A percentile compares a stretch with the other conserved stretches of the same genome.
phyloP scores from a whole-genome alignment of 2,888 invertebrate genomes.

The Hypselothyrea guttata region DNA sequence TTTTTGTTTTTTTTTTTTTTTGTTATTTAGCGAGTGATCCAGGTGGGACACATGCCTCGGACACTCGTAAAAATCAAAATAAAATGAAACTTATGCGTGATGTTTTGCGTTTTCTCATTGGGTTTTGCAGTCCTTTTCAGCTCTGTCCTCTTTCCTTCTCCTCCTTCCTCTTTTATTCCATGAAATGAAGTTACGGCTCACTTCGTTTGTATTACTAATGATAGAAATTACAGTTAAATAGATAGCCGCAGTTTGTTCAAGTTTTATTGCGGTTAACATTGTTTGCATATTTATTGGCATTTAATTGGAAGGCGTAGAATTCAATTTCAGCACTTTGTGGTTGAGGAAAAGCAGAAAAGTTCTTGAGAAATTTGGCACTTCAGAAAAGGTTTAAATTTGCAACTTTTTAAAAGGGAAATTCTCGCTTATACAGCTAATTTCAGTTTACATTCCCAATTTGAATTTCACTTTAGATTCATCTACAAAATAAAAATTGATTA shows the following conservation, averaged over 20 bases:
- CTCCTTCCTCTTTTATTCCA: background rate
- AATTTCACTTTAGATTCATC: too few species aligned
- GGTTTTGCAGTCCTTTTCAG: slow-evolving; percentile 22
- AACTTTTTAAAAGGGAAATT: too few species aligned
- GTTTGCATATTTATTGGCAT: too few species aligned
- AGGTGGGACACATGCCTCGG: slow-evolving; percentile 72
- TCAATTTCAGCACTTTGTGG: background rate
- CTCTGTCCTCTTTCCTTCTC: background rate
- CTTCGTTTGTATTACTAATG: slow-evolving; percentile 37
- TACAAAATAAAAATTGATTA: too few species aligned
- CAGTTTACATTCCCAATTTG: too few species aligned
- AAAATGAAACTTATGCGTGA: slow-evolving; percentile 80
- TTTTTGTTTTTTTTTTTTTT: too few species aligned
- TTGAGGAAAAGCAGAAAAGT: too few species aligned
- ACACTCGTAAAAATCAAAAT: slow-evolving; percentile 80
- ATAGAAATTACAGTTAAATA: slow-evolving; percentile 42
- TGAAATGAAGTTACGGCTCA: slow-evolving; percentile 13
- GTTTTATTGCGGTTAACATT: background rate
- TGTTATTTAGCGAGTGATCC: slow-evolving; percentile 78
- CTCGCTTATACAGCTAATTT: too few species aligned
- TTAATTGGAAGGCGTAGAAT: background rate
- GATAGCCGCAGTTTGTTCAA: slow-evolving; percentile 8
- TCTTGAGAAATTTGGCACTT: too few species aligned
- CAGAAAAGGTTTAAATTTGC: too few species aligned
- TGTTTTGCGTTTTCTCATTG: slow-evolving; percentile 57